Conservation (phyloP, 2,888 invertebrate species). For the Perithous albicinctus region DNA sequence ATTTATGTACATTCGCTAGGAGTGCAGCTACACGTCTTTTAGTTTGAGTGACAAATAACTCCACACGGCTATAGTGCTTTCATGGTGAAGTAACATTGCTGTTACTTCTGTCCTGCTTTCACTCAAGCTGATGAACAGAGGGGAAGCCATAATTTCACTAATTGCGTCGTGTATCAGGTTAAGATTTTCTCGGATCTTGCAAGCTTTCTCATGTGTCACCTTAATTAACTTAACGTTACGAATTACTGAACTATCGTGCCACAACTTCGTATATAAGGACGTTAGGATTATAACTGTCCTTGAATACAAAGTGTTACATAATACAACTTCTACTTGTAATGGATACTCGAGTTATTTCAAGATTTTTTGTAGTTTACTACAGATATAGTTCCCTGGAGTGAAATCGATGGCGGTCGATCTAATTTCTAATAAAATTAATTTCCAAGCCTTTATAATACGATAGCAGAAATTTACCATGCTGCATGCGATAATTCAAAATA, state of each 20-base stretch:
- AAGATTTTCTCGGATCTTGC: background rate
- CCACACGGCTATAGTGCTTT: background rate
- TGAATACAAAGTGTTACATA: background rate
- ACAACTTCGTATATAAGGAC: background rate
- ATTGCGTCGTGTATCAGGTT: conserved; percentile 11
- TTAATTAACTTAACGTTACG: background rate
- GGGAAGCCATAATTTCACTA: conserved; percentile 3
- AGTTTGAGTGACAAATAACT: background rate
- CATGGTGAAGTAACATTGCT: background rate
- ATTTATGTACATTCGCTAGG: background rate
- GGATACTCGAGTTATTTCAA: background rate
- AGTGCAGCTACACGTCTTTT: background rate
- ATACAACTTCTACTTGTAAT: background rate
- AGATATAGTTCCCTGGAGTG: no score
- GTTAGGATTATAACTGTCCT: background rate
- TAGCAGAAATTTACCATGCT: no score
- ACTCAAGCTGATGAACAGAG: background rate
- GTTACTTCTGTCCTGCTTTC: background rate
- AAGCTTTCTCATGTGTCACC: background rate
- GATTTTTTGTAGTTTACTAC: background rate
- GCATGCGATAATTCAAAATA: no score
- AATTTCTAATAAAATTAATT: no score
- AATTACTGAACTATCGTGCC: background rate
- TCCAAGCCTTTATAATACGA: no score
- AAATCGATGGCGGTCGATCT: no score